These are phyloP conservation scores for Odontocerum albicorne DNA, from an alignment of 2,888 invertebrate species.

Conservation along the genomic window DNA sequence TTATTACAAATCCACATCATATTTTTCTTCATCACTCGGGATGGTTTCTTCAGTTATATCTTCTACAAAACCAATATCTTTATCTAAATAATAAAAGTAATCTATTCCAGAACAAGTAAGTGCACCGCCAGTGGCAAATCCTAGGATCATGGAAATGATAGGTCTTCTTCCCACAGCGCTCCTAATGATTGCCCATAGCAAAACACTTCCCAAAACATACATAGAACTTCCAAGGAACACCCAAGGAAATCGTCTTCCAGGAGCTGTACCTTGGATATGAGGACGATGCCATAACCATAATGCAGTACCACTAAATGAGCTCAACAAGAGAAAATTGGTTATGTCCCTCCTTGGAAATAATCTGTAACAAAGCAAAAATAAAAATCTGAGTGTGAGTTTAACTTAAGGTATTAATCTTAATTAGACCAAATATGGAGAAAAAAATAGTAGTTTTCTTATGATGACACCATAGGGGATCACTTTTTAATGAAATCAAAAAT, in stretches of 20 bases:
- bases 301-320: conserved; percentile 80
- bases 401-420: no score
- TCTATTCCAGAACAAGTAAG: conserved; percentile 64
- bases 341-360: conserved; percentile 73
- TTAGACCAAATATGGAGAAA: no score
- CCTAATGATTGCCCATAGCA: conserved; percentile 85
- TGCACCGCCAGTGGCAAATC: conserved; percentile 69
- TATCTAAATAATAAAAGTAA: conserved; percentile 66
- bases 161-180: conserved; percentile 74
- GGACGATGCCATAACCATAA: conserved; percentile 81
- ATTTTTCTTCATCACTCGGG: conserved; percentile 58
- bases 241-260: conserved; percentile 65
- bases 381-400: no score
- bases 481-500: no score
- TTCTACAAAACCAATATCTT: conserved; percentile 53
- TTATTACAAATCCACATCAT: conserved; percentile 44
- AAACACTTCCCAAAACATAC: conserved; percentile 87
- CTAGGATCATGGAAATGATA: conserved; percentile 65
- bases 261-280: conserved; percentile 69
- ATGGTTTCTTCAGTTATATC: conserved; percentile 48
- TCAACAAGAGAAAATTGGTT: conserved; percentile 78
- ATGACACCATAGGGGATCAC: no score
- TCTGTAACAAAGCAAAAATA: conserved; percentile 54
- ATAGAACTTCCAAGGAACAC: conserved; percentile 77
- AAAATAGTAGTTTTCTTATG: no score